Evolutionary conservation across 2,888 invertebrate species (phyloP), one percentile per base, ranked within the genome.

Genomic region (Branchellion lobata): DNA sequence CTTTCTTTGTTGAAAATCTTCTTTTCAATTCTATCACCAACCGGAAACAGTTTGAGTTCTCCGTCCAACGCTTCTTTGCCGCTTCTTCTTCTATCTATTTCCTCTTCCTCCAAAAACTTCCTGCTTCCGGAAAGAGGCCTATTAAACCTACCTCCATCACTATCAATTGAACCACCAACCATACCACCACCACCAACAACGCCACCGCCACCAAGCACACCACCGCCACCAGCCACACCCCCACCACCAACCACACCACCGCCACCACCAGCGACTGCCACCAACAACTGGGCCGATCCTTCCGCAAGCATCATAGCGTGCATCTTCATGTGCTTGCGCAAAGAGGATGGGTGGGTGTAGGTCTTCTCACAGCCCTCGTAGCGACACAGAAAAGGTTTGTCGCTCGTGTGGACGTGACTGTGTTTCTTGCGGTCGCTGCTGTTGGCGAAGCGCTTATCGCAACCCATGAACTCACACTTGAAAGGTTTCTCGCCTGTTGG

Each of bases 401-500:
- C 97, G 69, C 94, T 95, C 76, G 97, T 97, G 90, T 99, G 99
- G 78, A 99, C 99, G 90, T 99, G 99, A 81, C 96, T 96, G 89
- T 99, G 99, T 88, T 99, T 99, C 91, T 99, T 99, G 84, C 99
- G 91, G 89, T 99, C 99, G 81, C 96, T 96, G 84, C 96, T 96
- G 90, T 99, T 99, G 82, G 99, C 99, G 88, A 99, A 99, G 81
- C 96, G 91, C 82, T 98, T 91, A 89, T 97, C 97, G 90, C 99
- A 99, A 85, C 96, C 96, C 82, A 94, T 94, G 89, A 93, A 96
- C 88, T 97, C 96, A 88, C 99, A 99, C 89, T 95, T 94, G 91
- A 99, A 99, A 34, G 99, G 99, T 89, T 99, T 99, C 89, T 99
- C 99, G 84, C 99, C 99, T 99, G 81, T n/a, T n/a, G n/a, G n/a